Conservation (phyloP, 2,888 invertebrate genomes). For the Trimorus sp. region DNA sequence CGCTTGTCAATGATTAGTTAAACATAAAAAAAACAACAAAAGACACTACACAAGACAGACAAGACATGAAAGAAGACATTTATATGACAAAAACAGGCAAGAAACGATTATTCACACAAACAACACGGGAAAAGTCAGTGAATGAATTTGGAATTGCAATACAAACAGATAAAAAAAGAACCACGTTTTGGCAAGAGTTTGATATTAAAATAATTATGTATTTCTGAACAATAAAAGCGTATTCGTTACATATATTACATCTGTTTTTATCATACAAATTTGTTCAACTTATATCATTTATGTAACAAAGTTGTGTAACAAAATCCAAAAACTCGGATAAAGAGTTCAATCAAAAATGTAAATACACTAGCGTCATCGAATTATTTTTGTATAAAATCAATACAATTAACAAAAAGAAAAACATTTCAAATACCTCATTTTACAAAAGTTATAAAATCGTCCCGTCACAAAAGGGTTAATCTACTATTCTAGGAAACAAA, state of each 20-base stretch:
- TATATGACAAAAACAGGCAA: conserved; percentile 1
- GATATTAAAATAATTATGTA: conserved; percentile 37
- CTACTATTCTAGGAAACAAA: conserved; percentile 17
- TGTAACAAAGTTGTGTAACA: conserved; percentile 15
- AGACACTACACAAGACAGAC: conserved; percentile 3
- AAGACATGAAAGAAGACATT: neutral
- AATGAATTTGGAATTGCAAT: conserved; percentile 17
- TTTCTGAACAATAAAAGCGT: conserved; percentile 32
- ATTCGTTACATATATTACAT: conserved; percentile 43
- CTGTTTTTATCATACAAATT: conserved; percentile 23
- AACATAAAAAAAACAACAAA: conserved; percentile 1
- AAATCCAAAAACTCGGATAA: conserved; percentile 9
- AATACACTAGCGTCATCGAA: conserved; percentile 19
- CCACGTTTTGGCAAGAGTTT: conserved; percentile 15
- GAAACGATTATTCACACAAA: conserved; percentile 14
- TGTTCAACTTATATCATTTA: conserved; percentile 9
- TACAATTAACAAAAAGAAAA: conserved; percentile 7
- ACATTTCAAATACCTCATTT: conserved; percentile 1
- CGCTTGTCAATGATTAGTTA: neutral
- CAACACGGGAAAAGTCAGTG: conserved; percentile 2
- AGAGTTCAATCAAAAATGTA: conserved; percentile 20
- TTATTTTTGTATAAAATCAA: conserved; percentile 10
- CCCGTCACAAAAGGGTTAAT: conserved; percentile 58
- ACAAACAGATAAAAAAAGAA: conserved; percentile 37
- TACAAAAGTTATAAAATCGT: conserved; percentile 26